Base-by-base conservation (phyloP, 2,797 vertebrate genomes). In the Notoglanidium macrostoma region DNA sequence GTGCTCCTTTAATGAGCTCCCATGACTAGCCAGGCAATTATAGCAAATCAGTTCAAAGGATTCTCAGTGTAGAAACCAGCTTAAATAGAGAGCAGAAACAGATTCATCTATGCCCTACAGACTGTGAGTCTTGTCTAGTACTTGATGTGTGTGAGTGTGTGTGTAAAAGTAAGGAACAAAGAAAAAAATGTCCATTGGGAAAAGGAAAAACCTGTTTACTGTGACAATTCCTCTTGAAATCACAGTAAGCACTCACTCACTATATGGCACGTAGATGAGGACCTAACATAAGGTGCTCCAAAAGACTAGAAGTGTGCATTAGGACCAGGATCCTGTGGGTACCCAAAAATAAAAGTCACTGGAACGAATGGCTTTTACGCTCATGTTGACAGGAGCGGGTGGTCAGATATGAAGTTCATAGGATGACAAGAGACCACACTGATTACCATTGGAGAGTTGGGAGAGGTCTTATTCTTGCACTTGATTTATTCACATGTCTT, bases 41-140 rank as follows among this genome's bases (percentile, higher is more conserved):
- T 74, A 90, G 86, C 90, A 77, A 90, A 90, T 91, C 32, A 67
- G 84, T 87, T 92, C 87, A 87, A 91, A 88, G 84, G 73, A 70
- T 90, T 86, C n/a, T 59, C 88, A 80, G 83, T 78, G 87, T 92
- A 91, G 49, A 73, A 88, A 83, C 85, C 86, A 55, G 73, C 90
- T 86, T 89, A 83, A 70, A 74, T 44, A 54, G 32, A 76, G 46
- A 88, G 81, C 67, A 85, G 76, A 83, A 85, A 84, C 84, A 88
- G 82, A 88, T 80, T 82, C 89, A 86, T 91, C 86, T 61, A 78
- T 85, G 70, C 89, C 72, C 49, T 87, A 23, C 61, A 77, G 84
- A 80, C 88, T 87, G 17, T 73, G 82, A 86, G 63, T 92, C 90
- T 12, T 32, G 12, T 12, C 90, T 88, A 85, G 51, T 73, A 87